Evolutionary conservation across 35 echinoderm and acorn worm species (phyloP).

Genomic region (Amphiura filiformis): DNA sequence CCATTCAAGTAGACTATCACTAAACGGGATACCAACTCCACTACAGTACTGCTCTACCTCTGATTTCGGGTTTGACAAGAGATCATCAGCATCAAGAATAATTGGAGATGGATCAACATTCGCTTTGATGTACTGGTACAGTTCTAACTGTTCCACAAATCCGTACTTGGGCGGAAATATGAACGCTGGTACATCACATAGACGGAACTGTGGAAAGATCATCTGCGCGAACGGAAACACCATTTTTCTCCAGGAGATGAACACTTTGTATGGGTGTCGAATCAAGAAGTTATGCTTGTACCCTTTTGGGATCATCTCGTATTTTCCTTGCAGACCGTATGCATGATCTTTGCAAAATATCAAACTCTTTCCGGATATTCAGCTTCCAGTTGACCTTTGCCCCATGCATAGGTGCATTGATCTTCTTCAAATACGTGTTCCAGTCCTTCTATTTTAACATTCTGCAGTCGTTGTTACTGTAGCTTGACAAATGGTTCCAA

Average conservation of each 20-base stretch:
- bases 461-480: too few relatives aligned
- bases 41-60: neutral
- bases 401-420: neutral
- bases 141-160: neutral
- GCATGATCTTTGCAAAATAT: slow-evolving; percentile 40
- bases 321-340: slow-evolving; percentile 1
- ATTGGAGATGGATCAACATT: neutral
- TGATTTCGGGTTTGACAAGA: neutral
- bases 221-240: neutral
- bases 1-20: neutral
- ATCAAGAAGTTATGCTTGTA: slow-evolving; percentile 44
- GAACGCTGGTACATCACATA: neutral
- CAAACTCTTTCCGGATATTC: slow-evolving; percentile 13
- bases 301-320: slow-evolving; percentile 39
- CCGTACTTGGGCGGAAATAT: neutral
- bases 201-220: neutral
- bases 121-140: neutral
- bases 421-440: too few relatives aligned
- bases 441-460: too few relatives aligned
- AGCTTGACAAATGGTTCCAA: too few relatives aligned
- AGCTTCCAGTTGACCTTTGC: neutral
- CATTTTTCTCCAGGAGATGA: slow-evolving; percentile 15
- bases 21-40: neutral
- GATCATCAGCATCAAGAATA: too few relatives aligned
- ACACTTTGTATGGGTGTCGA: slow-evolving; percentile 43